Base-by-base conservation (phyloP, 2,113 vertebrate species). In the Pteronura brasiliensis region DNA sequence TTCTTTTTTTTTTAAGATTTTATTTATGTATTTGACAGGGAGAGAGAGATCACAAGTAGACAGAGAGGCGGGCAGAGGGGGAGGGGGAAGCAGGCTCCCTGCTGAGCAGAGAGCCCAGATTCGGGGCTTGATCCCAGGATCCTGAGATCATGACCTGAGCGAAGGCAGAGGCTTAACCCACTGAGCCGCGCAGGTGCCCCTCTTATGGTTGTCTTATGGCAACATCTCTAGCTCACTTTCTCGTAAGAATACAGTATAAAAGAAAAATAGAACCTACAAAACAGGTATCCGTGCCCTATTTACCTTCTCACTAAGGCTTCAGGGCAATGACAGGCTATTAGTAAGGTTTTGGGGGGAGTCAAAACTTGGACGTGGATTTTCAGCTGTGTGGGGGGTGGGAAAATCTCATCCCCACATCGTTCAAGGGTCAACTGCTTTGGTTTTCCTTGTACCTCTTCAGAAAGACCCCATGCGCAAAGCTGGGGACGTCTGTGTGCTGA, bases 401-500 rank as follows among this genome's bases (percentile, higher is more conserved):
- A 44, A 1, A 25, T 42, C 42, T 29, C 27, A 76, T 17, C 25
- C 42, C 42, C 42, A 29, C 1, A 7, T 3, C 25, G 72, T 44
- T 15, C 39, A 15, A 44, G 13, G 39, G 25, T 76, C 72, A 29
- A 4, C 72, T 29, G 25, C 27, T 5, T 7, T 39, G 18, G 39
- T 29, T 42, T 42, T 44, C 69, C 15, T 15, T 47, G 0, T 1
- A 47, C 20, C 15, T 74, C 63, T 39, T 61, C n/a, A 47, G n/a
- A 85, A 63, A 59, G 67, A 25, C 31, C 39, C 39, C 1, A 39
- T 4, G n/a, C 17, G 29, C 39, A 13, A 7, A 55, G 49, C 25
- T 1, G 4, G 81, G 57, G 25, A 4, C 0, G 0, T 6, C 34
- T 15, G 0, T 0, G 1, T 0, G 44, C 12, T 7, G 1, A 36